phyloP scores from a whole-genome alignment of 2,888 invertebrate genomes.

The Ypsolopha sequella region DNA sequence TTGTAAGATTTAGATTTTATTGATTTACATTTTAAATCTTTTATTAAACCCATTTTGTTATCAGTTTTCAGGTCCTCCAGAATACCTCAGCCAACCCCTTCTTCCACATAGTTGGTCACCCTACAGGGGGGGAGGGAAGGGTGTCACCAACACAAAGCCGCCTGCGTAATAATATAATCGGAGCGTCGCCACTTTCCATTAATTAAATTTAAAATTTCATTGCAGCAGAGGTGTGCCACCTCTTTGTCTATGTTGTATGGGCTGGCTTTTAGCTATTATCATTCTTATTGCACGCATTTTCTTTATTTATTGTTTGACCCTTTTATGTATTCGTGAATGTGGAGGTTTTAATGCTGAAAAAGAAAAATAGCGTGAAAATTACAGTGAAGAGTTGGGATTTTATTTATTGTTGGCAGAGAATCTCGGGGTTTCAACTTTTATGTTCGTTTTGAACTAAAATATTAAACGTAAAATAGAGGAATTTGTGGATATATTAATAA shows the following conservation, averaged over 20 bases:
- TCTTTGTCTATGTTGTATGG: background rate
- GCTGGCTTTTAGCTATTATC: background rate
- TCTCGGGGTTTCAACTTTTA: no score
- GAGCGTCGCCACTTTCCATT: conserved; percentile 56
- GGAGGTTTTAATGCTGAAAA: no score
- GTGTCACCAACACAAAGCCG: background rate
- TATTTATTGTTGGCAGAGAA: no score
- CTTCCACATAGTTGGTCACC: background rate
- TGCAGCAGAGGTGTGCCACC: conserved; percentile 5
- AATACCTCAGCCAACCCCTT: background rate
- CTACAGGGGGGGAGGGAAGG: background rate
- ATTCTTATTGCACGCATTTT: background rate
- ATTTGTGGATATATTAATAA: no score
- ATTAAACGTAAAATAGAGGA: no score
- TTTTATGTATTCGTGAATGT: no score
- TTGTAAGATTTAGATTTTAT: no score
- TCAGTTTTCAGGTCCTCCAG: background rate
- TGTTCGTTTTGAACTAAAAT: no score
- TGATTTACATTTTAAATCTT: no score
- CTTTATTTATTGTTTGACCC: background rate
- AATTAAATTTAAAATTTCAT: conserved; percentile 59
- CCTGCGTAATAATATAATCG: conserved; percentile 62
- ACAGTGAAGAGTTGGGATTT: no score
- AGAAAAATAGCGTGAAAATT: no score
- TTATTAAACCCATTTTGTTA: no score